Evolutionary conservation across 2,113 vertebrate species (phyloP), one percentile per base, ranked within the genome.

Genomic region (Pomatorhinus ruficollis): DNA sequence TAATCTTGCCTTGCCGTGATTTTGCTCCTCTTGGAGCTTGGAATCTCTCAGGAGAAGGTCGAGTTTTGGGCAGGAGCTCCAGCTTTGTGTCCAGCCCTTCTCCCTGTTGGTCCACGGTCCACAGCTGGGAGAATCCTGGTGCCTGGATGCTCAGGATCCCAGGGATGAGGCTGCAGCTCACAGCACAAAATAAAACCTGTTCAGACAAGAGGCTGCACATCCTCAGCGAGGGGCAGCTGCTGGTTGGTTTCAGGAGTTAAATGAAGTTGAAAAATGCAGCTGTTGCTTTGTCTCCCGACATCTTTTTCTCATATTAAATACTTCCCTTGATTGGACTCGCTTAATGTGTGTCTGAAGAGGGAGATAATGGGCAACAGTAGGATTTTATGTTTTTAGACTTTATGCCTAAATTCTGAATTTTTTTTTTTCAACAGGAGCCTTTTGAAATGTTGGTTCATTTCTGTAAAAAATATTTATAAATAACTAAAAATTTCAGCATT

Each of bases 31-130:
- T 0, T 8, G 27, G 52, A 28, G 21, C 3, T 12, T 80, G 57
- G 21, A 53, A 10, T 63, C 6, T 65, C 44, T 42, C 10, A 21
- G 31, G 39, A 37, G 47, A 15, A n/a, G 11, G 14, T 0, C 44
- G 60, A 35, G 8, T 66, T 65, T 45, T 52, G 37, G 37, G 37
- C 47, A 52, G 59, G 53, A n/a, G 5, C 30, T 15, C 30, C 0
- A 2, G 22, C 21, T 75, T 61, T 45, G 50, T 47, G 37, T 57
- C 40, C 60, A 50, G 8, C 16, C 16, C 65, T 70, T 18, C 21
- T 70, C 31, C 37, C 24, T 2, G 4, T 6, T 0, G 2, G 10
- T 52, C 14, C 3, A 0, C 10, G 42, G 42, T 42, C 42, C 42
- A 42, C 11, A 22, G 1, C 13, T 40, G 59, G 44, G 40, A 56